Base-by-base conservation (phyloP, 2,797 vertebrate species). In the Phataginus tetradactyla region DNA sequence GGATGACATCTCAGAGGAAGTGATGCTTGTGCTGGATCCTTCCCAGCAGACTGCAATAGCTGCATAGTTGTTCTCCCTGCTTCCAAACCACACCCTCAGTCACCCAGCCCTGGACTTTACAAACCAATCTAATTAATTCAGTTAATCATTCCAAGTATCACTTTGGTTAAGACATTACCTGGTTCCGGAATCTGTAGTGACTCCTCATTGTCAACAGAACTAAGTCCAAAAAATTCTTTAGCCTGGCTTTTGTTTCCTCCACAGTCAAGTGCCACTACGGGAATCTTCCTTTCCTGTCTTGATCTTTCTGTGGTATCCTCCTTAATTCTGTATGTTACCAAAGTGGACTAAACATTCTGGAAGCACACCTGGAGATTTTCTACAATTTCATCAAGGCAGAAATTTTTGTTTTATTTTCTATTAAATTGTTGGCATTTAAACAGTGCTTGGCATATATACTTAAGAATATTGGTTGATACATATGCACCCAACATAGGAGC, bases 121-220 rank as follows among this genome's bases (percentile, higher is more conserved):
- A 92, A 51, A 45, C 8, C 45, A 45, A 45, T 45, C 45, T 45
- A 45, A 10, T 45, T 45, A 45, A 45, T 68, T 77, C 34, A 92
- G 39, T 34, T 94, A 83, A 91, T 92, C 72, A 86, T 96, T 71
- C 64, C 63, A 79, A 92, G 63, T 34, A 61, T 39, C 59, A 21
- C 34, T 81, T 74, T 89, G 59, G 84, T 86, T 72, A 68, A 92
- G 85, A 88, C 42, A 95, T 77, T 92, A 63, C 72, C 34, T 39
- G 68, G 15, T 91, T 93, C 89, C 89, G 92, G 96, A 96, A 96
- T 72, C 66, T 95, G 27, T 85, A 57, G 68, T 72, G 88, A 80
- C 29, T 79, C 45, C 42, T 94, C 72, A 49, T 2, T 86, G 63
- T 94, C 68, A 95, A 94, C 20, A 80, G 57, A 88, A 86, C 13